Conservation (phyloP, 2,888 invertebrate genomes). For the Lycia hirtaria region DNA sequence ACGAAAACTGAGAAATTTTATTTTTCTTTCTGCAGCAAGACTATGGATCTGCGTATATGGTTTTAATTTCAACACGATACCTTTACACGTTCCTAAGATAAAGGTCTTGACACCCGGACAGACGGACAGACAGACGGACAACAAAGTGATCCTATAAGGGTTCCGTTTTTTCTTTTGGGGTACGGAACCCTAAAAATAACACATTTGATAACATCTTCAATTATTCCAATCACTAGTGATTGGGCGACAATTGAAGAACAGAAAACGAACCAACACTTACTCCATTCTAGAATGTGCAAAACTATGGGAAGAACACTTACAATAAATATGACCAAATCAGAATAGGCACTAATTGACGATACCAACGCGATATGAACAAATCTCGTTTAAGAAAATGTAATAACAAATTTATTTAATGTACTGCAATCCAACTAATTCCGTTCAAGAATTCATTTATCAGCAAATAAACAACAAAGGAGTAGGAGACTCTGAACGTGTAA, state of each 20-base stretch:
- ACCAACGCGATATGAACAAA: background rate
- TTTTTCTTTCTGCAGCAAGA: too few relatives aligned
- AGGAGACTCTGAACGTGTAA: background rate
- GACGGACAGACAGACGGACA: too few relatives aligned
- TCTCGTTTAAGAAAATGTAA: background rate
- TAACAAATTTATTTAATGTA: background rate
- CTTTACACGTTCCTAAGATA: too few relatives aligned
- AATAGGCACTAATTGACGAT: background rate
- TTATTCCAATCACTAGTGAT: slow-evolving; percentile 48
- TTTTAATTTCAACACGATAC: too few relatives aligned
- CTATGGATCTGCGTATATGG: too few relatives aligned
- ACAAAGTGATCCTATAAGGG: too few relatives aligned
- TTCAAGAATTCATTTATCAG: background rate
- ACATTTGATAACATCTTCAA: background rate
- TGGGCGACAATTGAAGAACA: slow-evolving; percentile 39
- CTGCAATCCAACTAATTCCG: too few relatives aligned
- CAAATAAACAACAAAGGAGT: background rate
- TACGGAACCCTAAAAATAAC: too few relatives aligned
- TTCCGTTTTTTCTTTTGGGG: too few relatives aligned
- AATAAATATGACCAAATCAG: background rate
- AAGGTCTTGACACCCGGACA: too few relatives aligned
- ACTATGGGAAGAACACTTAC: background rate
- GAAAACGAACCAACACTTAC: slow-evolving; percentile 9
- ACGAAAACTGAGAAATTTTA: too few relatives aligned
- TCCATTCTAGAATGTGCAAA: slow-evolving; percentile 3